Evolutionary conservation across 2,797 vertebrate genomes (phyloP).

Genomic region (Microchirus variegatus): DNA sequence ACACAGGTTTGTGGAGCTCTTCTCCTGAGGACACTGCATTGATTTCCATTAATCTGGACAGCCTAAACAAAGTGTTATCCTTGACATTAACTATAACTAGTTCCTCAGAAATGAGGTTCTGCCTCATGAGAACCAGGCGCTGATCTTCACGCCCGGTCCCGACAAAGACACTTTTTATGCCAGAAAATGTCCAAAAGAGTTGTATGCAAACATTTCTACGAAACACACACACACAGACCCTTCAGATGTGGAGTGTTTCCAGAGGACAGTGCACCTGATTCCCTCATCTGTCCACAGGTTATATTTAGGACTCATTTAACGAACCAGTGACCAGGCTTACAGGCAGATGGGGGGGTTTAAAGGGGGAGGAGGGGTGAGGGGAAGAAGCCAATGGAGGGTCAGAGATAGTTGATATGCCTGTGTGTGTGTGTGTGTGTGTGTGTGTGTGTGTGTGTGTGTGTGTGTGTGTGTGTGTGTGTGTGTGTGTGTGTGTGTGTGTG

Average conservation of each 20-base stretch:
- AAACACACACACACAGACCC: constrained; percentile 40
- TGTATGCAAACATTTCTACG: background rate
- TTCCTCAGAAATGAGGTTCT: too few species aligned
- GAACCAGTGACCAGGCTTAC: constrained; percentile 60
- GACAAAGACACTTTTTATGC: too few species aligned
- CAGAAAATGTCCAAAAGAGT: background rate
- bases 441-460: constrained; percentile 52
- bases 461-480: constrained; percentile 36
- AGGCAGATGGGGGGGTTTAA: constrained; percentile 42
- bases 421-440: constrained; percentile 36
- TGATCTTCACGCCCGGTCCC: too few species aligned
- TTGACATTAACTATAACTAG: too few species aligned
- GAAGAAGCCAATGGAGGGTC: constrained; percentile 51
- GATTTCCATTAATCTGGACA: too few species aligned
- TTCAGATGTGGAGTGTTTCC: constrained; percentile 61
- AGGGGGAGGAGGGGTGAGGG: constrained; percentile 20
- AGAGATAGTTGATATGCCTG: constrained; percentile 75
- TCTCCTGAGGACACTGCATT: too few species aligned
- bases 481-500: constrained; percentile 49
- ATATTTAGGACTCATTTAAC: constrained; percentile 82
- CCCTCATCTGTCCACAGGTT: constrained; percentile 82
- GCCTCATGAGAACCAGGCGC: too few species aligned
- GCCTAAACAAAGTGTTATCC: too few species aligned
- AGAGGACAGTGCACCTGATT: constrained; percentile 80
- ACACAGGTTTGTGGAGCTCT: too few species aligned